A percentile compares a stretch with the other conserved stretches of the same genome.
Evolutionary conservation across 2,797 vertebrate species (phyloP).

Genomic region (Semaprochilodus insignis): DNA sequence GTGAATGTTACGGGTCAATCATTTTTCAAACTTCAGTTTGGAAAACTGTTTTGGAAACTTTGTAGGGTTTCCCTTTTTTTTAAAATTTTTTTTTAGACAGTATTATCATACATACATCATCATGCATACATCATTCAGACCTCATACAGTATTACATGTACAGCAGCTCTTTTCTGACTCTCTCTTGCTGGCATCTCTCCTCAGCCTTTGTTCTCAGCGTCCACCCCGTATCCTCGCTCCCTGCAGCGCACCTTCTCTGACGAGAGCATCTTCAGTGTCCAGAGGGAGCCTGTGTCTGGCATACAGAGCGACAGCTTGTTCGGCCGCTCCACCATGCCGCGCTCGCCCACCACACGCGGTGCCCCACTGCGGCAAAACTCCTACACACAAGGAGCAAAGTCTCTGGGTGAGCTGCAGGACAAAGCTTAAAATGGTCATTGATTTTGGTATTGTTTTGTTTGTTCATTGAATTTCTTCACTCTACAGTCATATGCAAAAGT

Average conservation of each 20-base stretch:
- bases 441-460: not conserved
- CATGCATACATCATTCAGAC: not conserved
- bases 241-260: conserved; percentile 95
- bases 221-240: conserved; percentile 84
- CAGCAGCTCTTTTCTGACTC: not conserved
- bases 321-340: conserved; percentile 88
- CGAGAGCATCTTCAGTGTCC: conserved; percentile 96
- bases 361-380: conserved; percentile 84
- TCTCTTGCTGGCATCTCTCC: not conserved
- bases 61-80: too few relatives aligned
- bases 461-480: not conserved
- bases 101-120: too few relatives aligned
- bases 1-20: too few relatives aligned
- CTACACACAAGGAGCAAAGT: conserved; percentile 87
- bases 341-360: conserved; percentile 88
- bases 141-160: too few relatives aligned
- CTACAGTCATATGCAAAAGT: too few relatives aligned
- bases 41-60: too few relatives aligned
- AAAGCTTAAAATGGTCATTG: not conserved
- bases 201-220: conserved; percentile 87
- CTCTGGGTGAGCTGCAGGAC: conserved; percentile 56
- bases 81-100: too few relatives aligned
- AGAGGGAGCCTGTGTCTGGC: conserved; percentile 88
- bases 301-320: conserved; percentile 90
- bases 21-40: too few relatives aligned